phyloP scores from a whole-genome alignment of 2,888 invertebrate genomes.

The Megaustenia siamemsis region DNA sequence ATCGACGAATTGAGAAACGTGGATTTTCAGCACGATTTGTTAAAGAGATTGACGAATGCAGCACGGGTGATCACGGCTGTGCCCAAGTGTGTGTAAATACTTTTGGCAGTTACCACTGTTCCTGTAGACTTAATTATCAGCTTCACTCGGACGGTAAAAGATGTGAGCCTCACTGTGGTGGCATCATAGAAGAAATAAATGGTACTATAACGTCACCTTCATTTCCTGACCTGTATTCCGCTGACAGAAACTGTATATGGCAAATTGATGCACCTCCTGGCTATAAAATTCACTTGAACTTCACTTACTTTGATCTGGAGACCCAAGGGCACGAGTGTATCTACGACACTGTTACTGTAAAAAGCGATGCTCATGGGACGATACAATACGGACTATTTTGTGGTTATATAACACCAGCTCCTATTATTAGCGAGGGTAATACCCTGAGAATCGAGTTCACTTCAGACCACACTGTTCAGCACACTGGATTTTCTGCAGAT shows the following conservation, averaged over 20 bases:
- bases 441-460: slow-evolving; percentile 93
- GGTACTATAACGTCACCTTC: slow-evolving; percentile 97
- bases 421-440: slow-evolving; percentile 95
- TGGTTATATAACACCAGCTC: slow-evolving; percentile 88
- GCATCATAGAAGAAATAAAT: slow-evolving; percentile 90
- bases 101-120: slow-evolving; percentile 90
- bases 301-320: slow-evolving; percentile 98
- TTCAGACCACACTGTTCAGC: slow-evolving; percentile 96
- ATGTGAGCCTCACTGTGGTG: slow-evolving; percentile 98
- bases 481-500: slow-evolving; percentile 94
- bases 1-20: slow-evolving; percentile 95
- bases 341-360: slow-evolving; percentile 95
- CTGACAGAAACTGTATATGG: slow-evolving; percentile 98
- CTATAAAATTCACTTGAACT: slow-evolving; percentile 96
- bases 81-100: slow-evolving; percentile 98
- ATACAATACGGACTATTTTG: slow-evolving; percentile 87
- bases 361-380: slow-evolving; percentile 83
- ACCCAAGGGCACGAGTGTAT: slow-evolving; percentile 97
- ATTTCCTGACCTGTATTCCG: slow-evolving; percentile 95
- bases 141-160: slow-evolving; percentile 97
- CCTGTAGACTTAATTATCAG: slow-evolving; percentile 96
- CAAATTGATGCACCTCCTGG: slow-evolving; percentile 96
- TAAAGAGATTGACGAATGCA: slow-evolving; percentile 94
- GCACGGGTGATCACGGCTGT: slow-evolving; percentile 93
- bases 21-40: slow-evolving; percentile 97